Evolutionary conservation across 2,113 vertebrate species (phyloP), one percentile per base, ranked within the genome.

Genomic region (Arvicanthis niloticus): DNA sequence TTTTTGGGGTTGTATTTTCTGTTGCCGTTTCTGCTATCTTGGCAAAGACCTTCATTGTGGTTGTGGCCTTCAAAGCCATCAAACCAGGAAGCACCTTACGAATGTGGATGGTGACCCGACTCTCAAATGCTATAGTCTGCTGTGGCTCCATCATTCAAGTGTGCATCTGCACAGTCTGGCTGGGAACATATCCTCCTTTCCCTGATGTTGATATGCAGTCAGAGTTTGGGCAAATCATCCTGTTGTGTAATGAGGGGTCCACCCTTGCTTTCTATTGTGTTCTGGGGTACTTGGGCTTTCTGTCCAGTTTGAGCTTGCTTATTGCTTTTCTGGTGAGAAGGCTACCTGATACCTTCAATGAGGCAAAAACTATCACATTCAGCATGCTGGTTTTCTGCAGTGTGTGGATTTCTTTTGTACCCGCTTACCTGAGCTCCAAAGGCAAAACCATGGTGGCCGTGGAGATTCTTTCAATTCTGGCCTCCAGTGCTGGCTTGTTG

Each of bases 381-480:
- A 88, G 75, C 42, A 42, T 95, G 89, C 31, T 65, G 12, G 45
- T 80, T 40, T 91, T 95, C 65, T 80, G 82, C 4, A 22, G 37
- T 73, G 26, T 95, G 53, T 88, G 65, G 65, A 29, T 91, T 80
- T 34, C 82, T 62, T 91, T 73, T n/a, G 68, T 88, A 62, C 42
- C 53, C 3, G 6, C 19, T 37, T 91, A 81, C 29, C 53, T 88
- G 42, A 92, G 84, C 37, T 81, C 84, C 29, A 88, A 73, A 73
- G 53, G 65, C 37, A 92, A 81, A 56, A 13, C 29, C 21, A 65
- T 56, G 65, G 89, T 53, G 21, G 53, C 76, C n/a, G 34, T 56
- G 42, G 65, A 75, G 45, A 73, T 7, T 24, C 48, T 80, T 73
- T 88, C 75, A 19, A 88, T 92, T 68, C 31, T 88, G 53, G 37